These are phyloP conservation scores for Hirtodrosophila confusa DNA, from an alignment of 2,888 invertebrate genomes.

Conservation along the genomic window DNA sequence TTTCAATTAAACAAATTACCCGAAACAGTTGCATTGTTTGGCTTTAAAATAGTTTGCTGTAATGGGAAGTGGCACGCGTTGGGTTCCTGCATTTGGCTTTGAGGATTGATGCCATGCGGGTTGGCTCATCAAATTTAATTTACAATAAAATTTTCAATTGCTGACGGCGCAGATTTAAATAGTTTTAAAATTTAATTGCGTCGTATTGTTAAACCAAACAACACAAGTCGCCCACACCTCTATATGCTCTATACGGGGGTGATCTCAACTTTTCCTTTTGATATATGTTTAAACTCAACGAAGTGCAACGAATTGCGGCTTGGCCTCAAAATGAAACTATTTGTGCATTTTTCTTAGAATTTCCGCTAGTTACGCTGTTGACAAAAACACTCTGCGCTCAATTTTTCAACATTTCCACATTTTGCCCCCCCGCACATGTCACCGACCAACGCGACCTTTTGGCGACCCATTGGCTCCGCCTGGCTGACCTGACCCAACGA, in stretches of 20 bases:
- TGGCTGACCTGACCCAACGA: slow-evolving; percentile 69
- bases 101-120: slow-evolving; percentile 39
- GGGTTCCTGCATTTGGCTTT: slow-evolving; percentile 10
- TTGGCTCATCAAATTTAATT: slow-evolving; percentile 60
- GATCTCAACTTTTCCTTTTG: background rate
- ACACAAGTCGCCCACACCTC: slow-evolving; percentile 68
- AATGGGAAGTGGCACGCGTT: slow-evolving; percentile 55
- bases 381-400: slow-evolving; percentile 78
- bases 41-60: slow-evolving; percentile 51
- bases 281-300: slow-evolving; percentile 56
- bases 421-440: slow-evolving; percentile 20
- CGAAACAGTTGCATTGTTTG: slow-evolving; percentile 38
- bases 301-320: slow-evolving; percentile 72
- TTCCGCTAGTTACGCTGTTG: slow-evolving; percentile 56
- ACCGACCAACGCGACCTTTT: slow-evolving; percentile 39
- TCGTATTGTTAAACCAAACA: slow-evolving; percentile 40
- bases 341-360: slow-evolving; percentile 68
- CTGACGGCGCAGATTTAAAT: slow-evolving; percentile 70
- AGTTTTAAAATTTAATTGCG: slow-evolving; percentile 65
- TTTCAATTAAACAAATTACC: slow-evolving; percentile 79
- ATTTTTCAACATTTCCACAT: slow-evolving; percentile 62
- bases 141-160: slow-evolving; percentile 64
- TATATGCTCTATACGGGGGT: slow-evolving; percentile 1
- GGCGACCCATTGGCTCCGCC: slow-evolving; percentile 59
- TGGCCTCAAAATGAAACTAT: slow-evolving; percentile 40